phyloP scores from a whole-genome alignment of 2,113 vertebrate species.

The Montifringilla adamsi region DNA sequence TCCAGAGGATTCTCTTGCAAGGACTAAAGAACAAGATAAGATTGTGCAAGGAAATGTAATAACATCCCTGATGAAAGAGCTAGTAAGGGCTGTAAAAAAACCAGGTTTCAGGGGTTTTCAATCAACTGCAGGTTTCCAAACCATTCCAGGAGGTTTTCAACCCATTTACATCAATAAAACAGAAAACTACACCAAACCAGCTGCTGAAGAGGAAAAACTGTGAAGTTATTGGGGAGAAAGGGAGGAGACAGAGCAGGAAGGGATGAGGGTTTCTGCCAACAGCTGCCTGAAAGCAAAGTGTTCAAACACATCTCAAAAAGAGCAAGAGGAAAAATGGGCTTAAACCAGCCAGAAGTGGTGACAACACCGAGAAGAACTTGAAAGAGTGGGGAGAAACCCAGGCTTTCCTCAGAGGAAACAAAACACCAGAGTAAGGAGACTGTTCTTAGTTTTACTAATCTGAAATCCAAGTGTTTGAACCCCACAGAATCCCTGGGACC shows the following conservation, averaged over 20 bases:
- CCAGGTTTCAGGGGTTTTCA: not conserved
- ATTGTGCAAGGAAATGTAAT: not conserved
- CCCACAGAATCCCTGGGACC: not conserved
- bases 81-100: rapidly evolving
- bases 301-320: not conserved
- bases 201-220: not conserved
- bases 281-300: not conserved
- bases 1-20: not conserved
- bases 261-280: not conserved
- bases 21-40: not conserved
- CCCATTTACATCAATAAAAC: rapidly evolving
- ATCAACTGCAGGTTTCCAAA: not conserved
- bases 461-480: not conserved
- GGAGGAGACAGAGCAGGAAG: not conserved
- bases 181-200: not conserved
- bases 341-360: not conserved
- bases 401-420: not conserved
- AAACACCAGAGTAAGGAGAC: not conserved
- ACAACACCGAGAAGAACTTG: not conserved
- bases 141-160: not conserved
- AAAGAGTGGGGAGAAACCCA: not conserved
- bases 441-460: not conserved
- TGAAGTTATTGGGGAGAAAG: not conserved
- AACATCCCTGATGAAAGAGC: not conserved
- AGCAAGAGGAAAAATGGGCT: not conserved